These are phyloP conservation scores for Rallus crepitans DNA, from an alignment of 2,797 vertebrate species.

Conservation along the genomic window DNA sequence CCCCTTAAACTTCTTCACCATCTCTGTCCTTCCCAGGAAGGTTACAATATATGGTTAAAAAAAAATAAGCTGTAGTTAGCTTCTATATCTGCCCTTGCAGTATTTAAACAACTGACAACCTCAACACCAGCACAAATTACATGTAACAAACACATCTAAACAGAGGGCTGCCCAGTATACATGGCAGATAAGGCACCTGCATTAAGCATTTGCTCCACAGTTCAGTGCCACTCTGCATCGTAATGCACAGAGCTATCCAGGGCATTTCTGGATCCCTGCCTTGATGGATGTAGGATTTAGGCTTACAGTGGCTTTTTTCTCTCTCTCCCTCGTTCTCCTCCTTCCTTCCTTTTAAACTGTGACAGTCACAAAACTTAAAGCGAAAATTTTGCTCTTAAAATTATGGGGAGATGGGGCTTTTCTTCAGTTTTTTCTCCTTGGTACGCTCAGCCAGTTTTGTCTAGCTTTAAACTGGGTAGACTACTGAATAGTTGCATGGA, in stretches of 20 bases:
- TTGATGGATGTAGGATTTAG: not conserved
- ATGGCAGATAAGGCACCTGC: not conserved
- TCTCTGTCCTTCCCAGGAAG: not conserved
- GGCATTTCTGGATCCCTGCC: not conserved
- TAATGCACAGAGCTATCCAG: not conserved
- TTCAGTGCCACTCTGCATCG: not conserved
- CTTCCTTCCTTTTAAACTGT: not conserved
- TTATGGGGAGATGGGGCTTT: not conserved
- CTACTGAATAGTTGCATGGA: not conserved
- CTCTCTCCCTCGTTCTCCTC: too few relatives aligned
- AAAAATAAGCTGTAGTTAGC: not conserved
- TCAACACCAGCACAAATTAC: too few relatives aligned
- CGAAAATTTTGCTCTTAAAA: not conserved
- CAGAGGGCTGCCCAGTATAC: not conserved
- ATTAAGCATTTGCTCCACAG: not conserved
- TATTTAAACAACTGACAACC: not conserved
- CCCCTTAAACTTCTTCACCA: not conserved
- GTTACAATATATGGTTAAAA: not conserved
- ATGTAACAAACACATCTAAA: not conserved
- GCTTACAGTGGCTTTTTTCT: not conserved
- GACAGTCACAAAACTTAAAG: not conserved
- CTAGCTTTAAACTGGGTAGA: not conserved
- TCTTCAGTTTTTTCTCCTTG: not conserved
- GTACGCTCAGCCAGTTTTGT: not conserved
- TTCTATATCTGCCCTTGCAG: not conserved